These are phyloP conservation scores for Scelioninae gen. 1 DNA, from an alignment of 2,888 invertebrate genomes.

Conservation along the genomic window DNA sequence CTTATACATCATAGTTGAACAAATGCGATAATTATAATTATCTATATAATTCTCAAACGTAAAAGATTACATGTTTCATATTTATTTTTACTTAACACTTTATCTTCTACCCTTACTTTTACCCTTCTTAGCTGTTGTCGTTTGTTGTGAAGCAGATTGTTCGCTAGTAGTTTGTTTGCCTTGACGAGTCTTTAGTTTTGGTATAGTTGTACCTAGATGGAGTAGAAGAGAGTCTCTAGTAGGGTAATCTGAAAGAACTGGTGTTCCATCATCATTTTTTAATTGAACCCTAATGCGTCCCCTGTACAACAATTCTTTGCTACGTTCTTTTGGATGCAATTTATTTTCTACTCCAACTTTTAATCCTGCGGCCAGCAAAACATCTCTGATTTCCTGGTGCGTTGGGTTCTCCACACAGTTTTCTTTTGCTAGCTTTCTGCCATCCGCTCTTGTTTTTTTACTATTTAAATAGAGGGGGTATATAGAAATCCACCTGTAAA, in stretches of 20 bases:
- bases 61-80: no score
- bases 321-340: conserved; percentile 94
- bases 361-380: conserved; percentile 92
- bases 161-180: conserved; percentile 84
- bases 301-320: conserved; percentile 93
- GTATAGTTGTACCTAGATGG: conserved; percentile 93
- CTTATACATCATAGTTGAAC: no score
- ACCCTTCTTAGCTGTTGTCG: conserved; percentile 80
- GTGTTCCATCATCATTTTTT: conserved; percentile 94
- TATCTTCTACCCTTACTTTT: conserved; percentile 85
- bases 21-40: not conserved
- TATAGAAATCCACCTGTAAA: conserved; percentile 95
- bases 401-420: conserved; percentile 98
- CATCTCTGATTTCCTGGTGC: conserved; percentile 97
- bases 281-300: conserved; percentile 97
- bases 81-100: conserved; percentile 41
- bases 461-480: conserved; percentile 98
- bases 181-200: conserved; percentile 93
- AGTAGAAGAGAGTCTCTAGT: conserved; percentile 91
- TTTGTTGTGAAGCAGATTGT: conserved; percentile 80
- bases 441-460: conserved; percentile 95
- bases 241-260: conserved; percentile 89
- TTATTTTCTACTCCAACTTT: conserved; percentile 96
- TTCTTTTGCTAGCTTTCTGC: conserved; percentile 92
- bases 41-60: no score